Evolutionary conservation across 2,888 invertebrate genomes (phyloP).

Genomic region (Polymixis lichenea): DNA sequence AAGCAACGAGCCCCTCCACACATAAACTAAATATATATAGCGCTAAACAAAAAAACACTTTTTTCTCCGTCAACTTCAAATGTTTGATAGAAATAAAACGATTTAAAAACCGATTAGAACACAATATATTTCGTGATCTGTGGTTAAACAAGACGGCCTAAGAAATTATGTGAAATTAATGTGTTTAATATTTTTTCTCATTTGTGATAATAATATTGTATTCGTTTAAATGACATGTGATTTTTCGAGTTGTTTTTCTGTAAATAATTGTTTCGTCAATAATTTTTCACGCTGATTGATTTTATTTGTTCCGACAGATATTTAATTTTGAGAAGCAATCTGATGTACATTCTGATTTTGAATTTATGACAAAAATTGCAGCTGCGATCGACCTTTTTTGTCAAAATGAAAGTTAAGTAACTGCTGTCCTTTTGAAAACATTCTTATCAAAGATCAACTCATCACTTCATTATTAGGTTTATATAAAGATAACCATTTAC

Average conservation of each 20-base stretch:
- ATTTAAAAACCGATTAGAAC: background rate
- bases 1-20: no score
- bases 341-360: background rate
- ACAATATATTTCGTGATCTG: background rate
- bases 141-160: background rate
- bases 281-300: no score
- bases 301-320: background rate
- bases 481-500: background rate
- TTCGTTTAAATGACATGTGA: background rate
- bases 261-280: background rate
- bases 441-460: background rate
- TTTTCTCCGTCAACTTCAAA: background rate
- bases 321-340: background rate
- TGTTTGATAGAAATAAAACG: background rate
- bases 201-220: background rate
- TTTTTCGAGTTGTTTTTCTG: background rate
- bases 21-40: no score
- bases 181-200: background rate
- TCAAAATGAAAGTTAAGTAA: no score
- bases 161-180: background rate
- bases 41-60: background rate
- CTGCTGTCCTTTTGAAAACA: no score
- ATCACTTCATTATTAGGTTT: background rate
- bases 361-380: no score
- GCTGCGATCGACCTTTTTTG: no score